Evolutionary conservation across 2,797 vertebrate species (phyloP).

Genomic region (Cichlasoma orientale): DNA sequence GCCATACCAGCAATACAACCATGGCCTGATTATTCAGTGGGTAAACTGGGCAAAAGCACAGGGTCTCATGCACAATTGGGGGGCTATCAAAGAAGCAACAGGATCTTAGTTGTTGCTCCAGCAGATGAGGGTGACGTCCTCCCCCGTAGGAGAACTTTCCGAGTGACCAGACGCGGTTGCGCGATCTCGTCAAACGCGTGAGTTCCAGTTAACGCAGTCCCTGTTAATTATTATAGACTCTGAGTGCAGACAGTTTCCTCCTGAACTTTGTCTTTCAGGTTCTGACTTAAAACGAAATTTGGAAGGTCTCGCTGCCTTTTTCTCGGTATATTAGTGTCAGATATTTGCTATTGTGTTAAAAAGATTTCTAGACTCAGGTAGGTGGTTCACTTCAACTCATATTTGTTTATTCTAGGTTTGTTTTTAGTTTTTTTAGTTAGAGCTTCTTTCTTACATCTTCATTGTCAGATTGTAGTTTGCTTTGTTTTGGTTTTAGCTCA

Average conservation of each 20-base stretch:
- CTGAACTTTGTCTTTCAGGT: not conserved
- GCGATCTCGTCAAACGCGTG: too few species aligned
- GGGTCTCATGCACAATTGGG: too few species aligned
- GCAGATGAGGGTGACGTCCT: too few species aligned
- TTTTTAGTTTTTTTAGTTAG: not conserved
- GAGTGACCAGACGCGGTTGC: too few species aligned
- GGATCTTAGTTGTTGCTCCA: too few species aligned
- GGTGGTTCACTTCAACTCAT: not conserved
- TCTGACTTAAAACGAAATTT: not conserved
- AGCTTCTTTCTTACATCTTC: not conserved
- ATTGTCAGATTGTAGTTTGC: not conserved
- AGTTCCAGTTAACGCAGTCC: too few species aligned
- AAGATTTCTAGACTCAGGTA: too few species aligned
- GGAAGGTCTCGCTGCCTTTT: not conserved
- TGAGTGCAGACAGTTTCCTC: fast-evolving
- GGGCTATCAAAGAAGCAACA: too few species aligned
- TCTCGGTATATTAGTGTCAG: not conserved
- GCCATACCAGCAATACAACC: not conserved
- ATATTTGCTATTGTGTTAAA: too few species aligned
- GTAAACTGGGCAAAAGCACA: too few species aligned
- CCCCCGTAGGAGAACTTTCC: too few species aligned
- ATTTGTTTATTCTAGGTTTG: not conserved
- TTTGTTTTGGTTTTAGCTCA: not conserved
- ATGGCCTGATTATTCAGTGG: too few species aligned
- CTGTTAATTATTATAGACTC: not conserved